phyloP scores from a whole-genome alignment of 2,888 invertebrate species.

The Tachina lurida region DNA sequence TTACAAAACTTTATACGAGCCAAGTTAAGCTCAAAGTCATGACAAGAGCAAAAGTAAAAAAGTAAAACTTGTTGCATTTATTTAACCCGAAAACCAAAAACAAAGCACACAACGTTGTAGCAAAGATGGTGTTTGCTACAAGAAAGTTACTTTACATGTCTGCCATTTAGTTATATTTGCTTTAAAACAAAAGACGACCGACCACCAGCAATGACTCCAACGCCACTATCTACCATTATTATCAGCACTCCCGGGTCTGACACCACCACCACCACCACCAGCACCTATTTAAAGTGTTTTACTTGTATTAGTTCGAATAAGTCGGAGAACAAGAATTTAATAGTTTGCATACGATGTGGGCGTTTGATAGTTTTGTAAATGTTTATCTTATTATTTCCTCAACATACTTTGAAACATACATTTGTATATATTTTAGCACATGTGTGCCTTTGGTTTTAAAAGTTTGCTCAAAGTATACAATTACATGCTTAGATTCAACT shows the following conservation, averaged over 20 bases:
- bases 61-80: slow-evolving; percentile 68
- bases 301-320: slow-evolving; percentile 16
- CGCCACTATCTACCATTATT: slow-evolving; percentile 24
- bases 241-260: slow-evolving; percentile 3
- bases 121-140: slow-evolving; percentile 37
- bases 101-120: slow-evolving; percentile 7
- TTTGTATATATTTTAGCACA: background rate
- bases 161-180: slow-evolving; percentile 7
- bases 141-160: slow-evolving; percentile 37
- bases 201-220: slow-evolving; percentile 58
- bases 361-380: slow-evolving; percentile 62
- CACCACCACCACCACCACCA: slow-evolving; percentile 18
- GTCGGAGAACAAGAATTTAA: slow-evolving; percentile 1
- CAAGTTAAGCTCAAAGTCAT: slow-evolving; percentile 69
- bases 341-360: slow-evolving; percentile 47
- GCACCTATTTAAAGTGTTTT: slow-evolving; percentile 44
- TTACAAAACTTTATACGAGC: slow-evolving; percentile 38
- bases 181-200: slow-evolving; percentile 54
- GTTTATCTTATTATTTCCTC: slow-evolving; percentile 55
- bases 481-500: slow-evolving; percentile 27
- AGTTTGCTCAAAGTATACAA: slow-evolving; percentile 39
- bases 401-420: slow-evolving; percentile 32
- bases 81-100: slow-evolving; percentile 58
- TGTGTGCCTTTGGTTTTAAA: slow-evolving; percentile 37
- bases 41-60: slow-evolving; percentile 59